Base-by-base conservation (phyloP, 2,797 vertebrate genomes). In the Semotilus atromaculatus region DNA sequence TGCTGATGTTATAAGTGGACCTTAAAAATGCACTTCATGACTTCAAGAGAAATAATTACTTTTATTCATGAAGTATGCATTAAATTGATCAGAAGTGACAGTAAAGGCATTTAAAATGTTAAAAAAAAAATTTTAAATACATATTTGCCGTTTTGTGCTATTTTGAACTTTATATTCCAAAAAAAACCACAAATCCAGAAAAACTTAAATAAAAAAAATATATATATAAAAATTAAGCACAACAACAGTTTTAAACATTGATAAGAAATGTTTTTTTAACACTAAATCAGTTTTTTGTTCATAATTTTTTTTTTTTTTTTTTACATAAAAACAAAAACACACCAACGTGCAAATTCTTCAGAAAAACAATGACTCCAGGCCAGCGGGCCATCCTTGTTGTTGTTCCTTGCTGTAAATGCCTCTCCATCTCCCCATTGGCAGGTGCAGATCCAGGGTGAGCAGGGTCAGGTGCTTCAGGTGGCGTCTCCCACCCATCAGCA, bases 381-480 rank as follows among this genome's bases (percentile, higher is more conserved):
- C 16, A 26, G 38, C 7, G 2, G 70, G n/a, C 1, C n/a, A 6
- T 29, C 4, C 4, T 40, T 40, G 1, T 70, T 45, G n/a, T 26
- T 29, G n/a, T 45, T n/a, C 40, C 7, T n/a, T 29, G 51, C 16
- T 29, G 19, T n/a, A 73, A 73, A 71, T 72, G 29, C 2, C 19
- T 34, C 5, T 72, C 26, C 7, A 18, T 48, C 1, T 66, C 36
- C 16, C 45, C 7, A 6, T 26, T 40, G 66, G 6, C 94, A 98
- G 93, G 97, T 98, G 87, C 98, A 99, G 93, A 96, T 97, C 1
- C 97, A 99, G 87, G 97, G 97, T 85, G 95, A 96, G 87, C 96
- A 97, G 85, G 94, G 95, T 2, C 95, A 98, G 91, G 96, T 97
- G 85, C 94, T 99, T 80, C 98, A 99, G 90, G 96, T 96, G 88